A percentile compares a stretch with the other conserved stretches of the same genome.
Evolutionary conservation across 2,113 vertebrate genomes (phyloP).

Genomic region (Tachycineta bicolor): DNA sequence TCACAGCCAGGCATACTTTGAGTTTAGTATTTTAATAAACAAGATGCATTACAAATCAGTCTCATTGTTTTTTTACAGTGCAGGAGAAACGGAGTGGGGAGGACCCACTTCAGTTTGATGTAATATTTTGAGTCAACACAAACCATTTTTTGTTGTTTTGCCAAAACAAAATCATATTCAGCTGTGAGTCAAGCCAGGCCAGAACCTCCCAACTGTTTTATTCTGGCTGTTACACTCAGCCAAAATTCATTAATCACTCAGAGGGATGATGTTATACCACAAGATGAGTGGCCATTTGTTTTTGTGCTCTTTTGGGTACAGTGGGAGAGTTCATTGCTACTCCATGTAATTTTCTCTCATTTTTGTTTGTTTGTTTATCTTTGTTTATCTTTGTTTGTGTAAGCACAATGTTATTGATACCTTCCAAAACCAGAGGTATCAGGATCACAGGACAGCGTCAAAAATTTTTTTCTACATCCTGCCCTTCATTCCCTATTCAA

Average conservation of each 20-base stretch:
- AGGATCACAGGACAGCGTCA: neutral
- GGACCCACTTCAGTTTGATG: neutral
- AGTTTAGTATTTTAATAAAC: conserved; percentile 12
- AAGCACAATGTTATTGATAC: neutral
- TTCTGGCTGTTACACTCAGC: neutral
- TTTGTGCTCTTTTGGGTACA: neutral
- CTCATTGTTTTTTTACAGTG: neutral
- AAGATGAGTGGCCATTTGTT: neutral
- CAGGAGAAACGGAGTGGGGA: fast-evolving
- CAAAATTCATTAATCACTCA: neutral
- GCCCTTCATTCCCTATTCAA: neutral
- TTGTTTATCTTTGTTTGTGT: neutral
- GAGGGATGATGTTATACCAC: neutral
- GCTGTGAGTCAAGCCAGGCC: neutral
- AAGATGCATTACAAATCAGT: conserved; percentile 10
- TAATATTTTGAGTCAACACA: conserved; percentile 6
- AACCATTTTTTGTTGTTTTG: neutral
- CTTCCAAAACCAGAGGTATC: neutral
- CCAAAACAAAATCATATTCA: neutral
- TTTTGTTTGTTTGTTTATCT: neutral
- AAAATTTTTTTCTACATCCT: neutral
- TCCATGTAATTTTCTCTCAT: neutral
- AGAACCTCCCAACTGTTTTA: neutral
- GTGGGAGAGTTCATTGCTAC: neutral
- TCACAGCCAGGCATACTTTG: neutral